Evolutionary conservation across 2,888 invertebrate species (phyloP), one percentile per base, ranked within the genome.

Genomic region (Anagyrus pseudococci): DNA sequence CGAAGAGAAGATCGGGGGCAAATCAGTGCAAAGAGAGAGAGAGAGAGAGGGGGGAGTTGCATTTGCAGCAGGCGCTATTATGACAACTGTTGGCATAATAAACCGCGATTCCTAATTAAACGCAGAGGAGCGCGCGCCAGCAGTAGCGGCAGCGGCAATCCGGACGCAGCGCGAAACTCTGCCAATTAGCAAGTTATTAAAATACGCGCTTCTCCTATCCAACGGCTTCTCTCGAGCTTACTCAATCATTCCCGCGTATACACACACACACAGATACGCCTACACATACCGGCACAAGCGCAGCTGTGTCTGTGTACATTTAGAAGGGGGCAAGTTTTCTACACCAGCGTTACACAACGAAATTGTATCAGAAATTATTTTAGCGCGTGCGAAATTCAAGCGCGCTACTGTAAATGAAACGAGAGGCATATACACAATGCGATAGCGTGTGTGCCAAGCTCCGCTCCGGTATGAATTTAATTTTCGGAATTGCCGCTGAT

Each of bases 41-140:
- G n/a, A n/a, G n/a, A n/a, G n/a, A n/a, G n/a, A n/a, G n/a, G n/a
- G n/a, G n/a, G 22, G 1, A 3, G 40, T 41, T 49, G 22, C 15
- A 10, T 29, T 29, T 23, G 8, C 43, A 23, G 50, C 33, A 44
- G n/a, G 44, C 50, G 58, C 59, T 46, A 54, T 64, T 64, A 57
- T 64, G 64, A 56, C 60, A 65, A 55, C 61, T 55, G 65, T 61
- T 43, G 61, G 61, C 61, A 58, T 65, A 65, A 65, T 61, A 65
- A 61, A 61, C 65, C 65, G 50, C 65, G 58, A 61, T 65, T 61
- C 47, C 65, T 61, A 65, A 65, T 61, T 61, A 61, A 65, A 58
- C 58, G 19, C 47, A 15, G n/a, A n/a, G n/a, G n/a, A n/a, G n/a
- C n/a, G n/a, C n/a, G n/a, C n/a, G n/a, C n/a, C n/a, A n/a, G n/a